These are phyloP conservation scores for Struthidea cinerea DNA, from an alignment of 2,113 vertebrate genomes.

Conservation along the genomic window DNA sequence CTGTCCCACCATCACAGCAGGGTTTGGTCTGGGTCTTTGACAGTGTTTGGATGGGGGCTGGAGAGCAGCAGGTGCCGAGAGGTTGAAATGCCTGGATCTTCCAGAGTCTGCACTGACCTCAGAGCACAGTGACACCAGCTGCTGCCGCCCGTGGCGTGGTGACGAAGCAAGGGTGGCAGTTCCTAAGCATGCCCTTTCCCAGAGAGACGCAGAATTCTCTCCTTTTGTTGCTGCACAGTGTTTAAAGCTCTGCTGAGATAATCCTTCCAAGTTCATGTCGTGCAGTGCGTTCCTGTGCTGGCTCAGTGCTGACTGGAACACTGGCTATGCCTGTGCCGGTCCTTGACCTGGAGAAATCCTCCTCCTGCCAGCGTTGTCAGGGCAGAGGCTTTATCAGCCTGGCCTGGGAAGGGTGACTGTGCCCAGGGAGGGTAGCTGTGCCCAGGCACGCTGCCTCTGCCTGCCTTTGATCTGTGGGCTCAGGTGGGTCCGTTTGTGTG, in stretches of 20 bases:
- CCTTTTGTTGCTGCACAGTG: neutral
- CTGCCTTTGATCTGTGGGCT: neutral
- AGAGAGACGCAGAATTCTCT: neutral
- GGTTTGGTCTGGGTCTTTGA: neutral
- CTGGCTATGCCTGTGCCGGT: neutral
- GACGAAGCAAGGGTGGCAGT: neutral
- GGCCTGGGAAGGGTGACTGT: neutral
- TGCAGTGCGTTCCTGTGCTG: rapidly evolving
- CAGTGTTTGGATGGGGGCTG: rapidly evolving
- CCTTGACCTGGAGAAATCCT: neutral
- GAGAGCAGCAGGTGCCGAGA: neutral
- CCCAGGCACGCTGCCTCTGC: neutral
- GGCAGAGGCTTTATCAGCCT: neutral
- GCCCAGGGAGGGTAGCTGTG: neutral
- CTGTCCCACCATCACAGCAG: neutral
- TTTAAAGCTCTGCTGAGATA: neutral
- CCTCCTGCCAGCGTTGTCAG: neutral
- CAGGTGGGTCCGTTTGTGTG: neutral
- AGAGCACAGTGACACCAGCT: neutral
- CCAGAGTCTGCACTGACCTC: neutral
- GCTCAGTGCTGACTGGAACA: rapidly evolving
- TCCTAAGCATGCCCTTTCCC: rapidly evolving
- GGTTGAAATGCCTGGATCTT: neutral
- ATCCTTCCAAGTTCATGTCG: neutral
- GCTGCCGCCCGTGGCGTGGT: rapidly evolving